Evolutionary conservation across 2,888 invertebrate species (phyloP), one percentile per base, ranked within the genome.

Genomic region (Notocelia uddmanniana): DNA sequence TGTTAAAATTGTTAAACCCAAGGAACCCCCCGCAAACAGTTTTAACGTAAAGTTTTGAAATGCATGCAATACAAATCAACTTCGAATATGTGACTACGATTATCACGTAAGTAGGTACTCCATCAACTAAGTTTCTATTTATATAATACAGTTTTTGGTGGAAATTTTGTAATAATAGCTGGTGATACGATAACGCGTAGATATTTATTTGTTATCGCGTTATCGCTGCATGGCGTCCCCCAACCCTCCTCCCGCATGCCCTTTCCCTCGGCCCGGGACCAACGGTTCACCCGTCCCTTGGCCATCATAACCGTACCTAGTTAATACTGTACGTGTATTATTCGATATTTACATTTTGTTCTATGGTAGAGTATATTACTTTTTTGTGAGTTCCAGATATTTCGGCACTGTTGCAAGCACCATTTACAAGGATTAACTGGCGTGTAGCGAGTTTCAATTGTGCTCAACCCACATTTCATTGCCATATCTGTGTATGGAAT

Each of bases 201-300:
- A 72, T 72, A 73, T 73, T 67, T 63, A 63, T 60, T 60, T 62
- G 69, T 73, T 75, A 75, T 75, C 75, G 67, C 37, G 63, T 73
- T 74, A 73, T 73, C 74, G 63, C n/a, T 8, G 52, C 31, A 37
- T 41, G 10, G 55, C n/a, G 48, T 45, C 66, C 58, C 66, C 60
- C 37, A 66, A 63, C 68, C 41, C 66, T 10, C n/a, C 62, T 11
- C 68, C 18, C 50, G 26, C 45, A 15, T n/a, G 45, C 45, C 45
- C 45, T n/a, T 48, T 72, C 67, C 48, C 66, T 11, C 19, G 57
- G 15, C 68, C 41, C 41, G 48, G 13, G 62, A 34, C 71, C 55
- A 62, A 23, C 50, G 34, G 34, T 41, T 23, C 59, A 26, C 67
- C 66, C 50, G 34, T 21, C 62, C 48, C 50, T 50, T 59, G 26